A percentile compares a stretch with the other conserved stretches of the same genome.
phyloP scores from a whole-genome alignment of 1,140 invertebrate species.

The Arctopsyche grandis region DNA sequence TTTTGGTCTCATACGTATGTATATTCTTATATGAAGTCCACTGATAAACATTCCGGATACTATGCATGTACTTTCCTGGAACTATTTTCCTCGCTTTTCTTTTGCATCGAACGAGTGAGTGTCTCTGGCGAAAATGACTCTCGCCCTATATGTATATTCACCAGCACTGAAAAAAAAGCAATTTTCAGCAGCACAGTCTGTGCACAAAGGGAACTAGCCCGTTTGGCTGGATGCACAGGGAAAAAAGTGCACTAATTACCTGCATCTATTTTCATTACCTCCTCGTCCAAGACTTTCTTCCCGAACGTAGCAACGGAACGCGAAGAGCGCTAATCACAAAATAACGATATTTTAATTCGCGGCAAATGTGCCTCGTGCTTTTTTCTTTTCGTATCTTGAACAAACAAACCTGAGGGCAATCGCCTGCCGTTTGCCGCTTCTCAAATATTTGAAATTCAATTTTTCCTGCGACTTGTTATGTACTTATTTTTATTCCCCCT shows the following conservation, averaged over 20 bases:
- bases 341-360: conserved; percentile 46
- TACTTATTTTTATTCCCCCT: no score
- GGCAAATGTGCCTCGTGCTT: conserved; percentile 20
- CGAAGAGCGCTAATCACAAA: conserved; percentile 36
- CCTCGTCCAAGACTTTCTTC: conserved; percentile 27
- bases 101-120: not conserved
- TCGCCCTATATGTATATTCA: not conserved
- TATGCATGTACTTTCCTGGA: no score
- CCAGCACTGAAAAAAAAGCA: conserved; percentile 7
- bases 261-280: conserved; percentile 39
- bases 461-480: no score
- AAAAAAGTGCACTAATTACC: conserved; percentile 38
- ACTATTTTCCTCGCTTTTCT: not conserved
- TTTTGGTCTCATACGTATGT: no score
- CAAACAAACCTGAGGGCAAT: conserved; percentile 36
- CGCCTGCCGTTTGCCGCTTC: conserved; percentile 4
- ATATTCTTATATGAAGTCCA: no score
- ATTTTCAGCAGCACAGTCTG: conserved; percentile 12
- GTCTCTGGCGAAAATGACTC: not conserved
- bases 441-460: not conserved
- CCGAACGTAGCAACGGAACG: conserved; percentile 4
- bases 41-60: no score
- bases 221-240: not conserved
- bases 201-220: not conserved
- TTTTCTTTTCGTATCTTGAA: conserved; percentile 19